phyloP scores from a whole-genome alignment of 2,888 invertebrate genomes.

The Drosophila sordidula region DNA sequence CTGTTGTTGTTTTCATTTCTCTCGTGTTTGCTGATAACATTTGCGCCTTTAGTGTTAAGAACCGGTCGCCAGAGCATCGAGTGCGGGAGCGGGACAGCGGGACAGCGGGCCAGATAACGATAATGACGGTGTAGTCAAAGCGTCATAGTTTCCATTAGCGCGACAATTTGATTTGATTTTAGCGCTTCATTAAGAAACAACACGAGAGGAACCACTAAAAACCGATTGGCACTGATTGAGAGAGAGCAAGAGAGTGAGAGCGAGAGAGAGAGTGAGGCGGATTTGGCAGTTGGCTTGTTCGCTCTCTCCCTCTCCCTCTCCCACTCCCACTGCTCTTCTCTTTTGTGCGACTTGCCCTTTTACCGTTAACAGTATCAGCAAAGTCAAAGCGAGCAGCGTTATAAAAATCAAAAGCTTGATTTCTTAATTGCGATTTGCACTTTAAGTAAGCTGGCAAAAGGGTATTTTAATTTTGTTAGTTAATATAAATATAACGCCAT shows the following conservation, averaged over 20 bases:
- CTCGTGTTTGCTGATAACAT: conserved; percentile 71
- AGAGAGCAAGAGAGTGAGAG: conserved; percentile 1
- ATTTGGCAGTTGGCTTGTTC: conserved; percentile 3
- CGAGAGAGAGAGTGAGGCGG: conserved; percentile 7
- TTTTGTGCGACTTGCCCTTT: conserved; percentile 60
- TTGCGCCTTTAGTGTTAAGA: conserved; percentile 64
- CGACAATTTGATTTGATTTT: conserved; percentile 67
- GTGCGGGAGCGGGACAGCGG: conserved; percentile 6
- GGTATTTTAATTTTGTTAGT: conserved; percentile 18
- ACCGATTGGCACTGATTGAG: not conserved
- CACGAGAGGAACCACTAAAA: conserved; percentile 41
- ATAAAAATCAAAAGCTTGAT: conserved; percentile 54
- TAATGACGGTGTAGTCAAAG: conserved; percentile 66
- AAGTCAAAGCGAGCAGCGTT: conserved; percentile 42
- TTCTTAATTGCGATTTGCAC: conserved; percentile 51
- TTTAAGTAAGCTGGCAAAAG: conserved; percentile 11
- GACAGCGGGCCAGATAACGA: conserved; percentile 48
- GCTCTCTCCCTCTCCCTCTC: conserved; percentile 2
- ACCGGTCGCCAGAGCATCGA: conserved; percentile 29
- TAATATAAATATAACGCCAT: not conserved
- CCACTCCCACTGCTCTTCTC: conserved; percentile 2
- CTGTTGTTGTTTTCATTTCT: conserved; percentile 43
- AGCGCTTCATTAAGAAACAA: conserved; percentile 64
- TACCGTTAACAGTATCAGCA: conserved; percentile 65
- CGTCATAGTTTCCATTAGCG: conserved; percentile 62